A percentile compares a stretch with the other conserved stretches of the same genome.
Evolutionary conservation across 2,797 vertebrate species (phyloP).

Genomic region (Rhyacichthys aspro): DNA sequence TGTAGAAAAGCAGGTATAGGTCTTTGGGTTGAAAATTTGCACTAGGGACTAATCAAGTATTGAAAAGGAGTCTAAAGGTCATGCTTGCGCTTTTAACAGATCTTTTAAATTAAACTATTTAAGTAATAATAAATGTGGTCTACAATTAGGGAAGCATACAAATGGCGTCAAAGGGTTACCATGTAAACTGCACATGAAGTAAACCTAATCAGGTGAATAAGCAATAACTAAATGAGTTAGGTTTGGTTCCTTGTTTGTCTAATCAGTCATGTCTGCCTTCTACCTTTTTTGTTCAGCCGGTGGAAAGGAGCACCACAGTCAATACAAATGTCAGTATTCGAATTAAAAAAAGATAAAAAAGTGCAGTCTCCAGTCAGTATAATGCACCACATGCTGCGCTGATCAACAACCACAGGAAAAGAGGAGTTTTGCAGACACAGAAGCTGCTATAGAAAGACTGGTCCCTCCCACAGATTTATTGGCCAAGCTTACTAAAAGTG

Average conservation of each 20-base stretch:
- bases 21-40: no score
- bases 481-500: constrained; percentile 38
- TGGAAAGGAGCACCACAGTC: constrained; percentile 3
- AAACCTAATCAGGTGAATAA: not conserved
- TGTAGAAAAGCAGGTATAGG: no score
- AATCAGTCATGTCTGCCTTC: constrained; percentile 1
- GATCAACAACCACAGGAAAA: constrained; percentile 24
- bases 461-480: constrained; percentile 57
- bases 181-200: constrained; percentile 18
- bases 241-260: constrained; percentile 1
- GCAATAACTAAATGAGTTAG: constrained; percentile 5
- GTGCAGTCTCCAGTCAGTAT: constrained; percentile 7
- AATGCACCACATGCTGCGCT: constrained; percentile 5
- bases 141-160: not conserved
- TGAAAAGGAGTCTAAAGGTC: no score
- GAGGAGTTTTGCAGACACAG: constrained; percentile 32
- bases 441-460: constrained; percentile 37
- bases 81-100: not conserved
- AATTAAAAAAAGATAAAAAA: constrained; percentile 34
- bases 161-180: not conserved
- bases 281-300: constrained; percentile 4
- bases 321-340: constrained; percentile 30
- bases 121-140: not conserved
- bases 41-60: no score
- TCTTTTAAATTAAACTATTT: not conserved